Evolutionary conservation across 1,140 invertebrate genomes (phyloP).

Genomic region (Aricia agestis): DNA sequence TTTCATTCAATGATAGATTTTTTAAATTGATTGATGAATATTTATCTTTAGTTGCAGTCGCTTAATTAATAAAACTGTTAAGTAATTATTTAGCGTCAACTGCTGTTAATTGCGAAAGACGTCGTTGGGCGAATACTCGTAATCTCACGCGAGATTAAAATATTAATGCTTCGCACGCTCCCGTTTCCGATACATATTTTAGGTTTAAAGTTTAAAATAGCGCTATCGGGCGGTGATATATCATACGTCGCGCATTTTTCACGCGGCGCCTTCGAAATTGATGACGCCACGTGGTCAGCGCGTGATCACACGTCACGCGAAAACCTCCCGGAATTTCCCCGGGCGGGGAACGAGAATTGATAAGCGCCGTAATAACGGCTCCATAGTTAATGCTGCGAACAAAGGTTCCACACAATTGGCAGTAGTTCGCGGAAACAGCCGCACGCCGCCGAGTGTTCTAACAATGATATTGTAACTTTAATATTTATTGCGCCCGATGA

Average conservation of each 20-base stretch:
- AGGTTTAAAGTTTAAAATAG: background rate
- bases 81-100: too few relatives aligned
- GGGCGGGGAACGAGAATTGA: constrained; percentile 23
- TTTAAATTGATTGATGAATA: background rate
- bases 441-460: constrained; percentile 57
- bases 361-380: constrained; percentile 56
- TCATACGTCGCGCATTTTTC: constrained; percentile 4
- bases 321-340: constrained; percentile 8
- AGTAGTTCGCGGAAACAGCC: constrained; percentile 64
- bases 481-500: constrained; percentile 74
- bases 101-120: background rate
- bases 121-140: background rate
- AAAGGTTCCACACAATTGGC: constrained; percentile 65
- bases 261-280: background rate
- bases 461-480: constrained; percentile 74
- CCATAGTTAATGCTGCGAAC: constrained; percentile 63
- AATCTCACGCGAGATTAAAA: background rate
- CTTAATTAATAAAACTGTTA: too few relatives aligned
- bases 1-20: background rate
- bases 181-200: background rate
- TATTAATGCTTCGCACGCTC: background rate
- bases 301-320: background rate
- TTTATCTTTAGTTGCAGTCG: background rate
- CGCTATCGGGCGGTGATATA: background rate
- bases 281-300: background rate